A percentile compares a stretch with the other conserved stretches of the same genome.
Conservation (phyloP, 2,113 vertebrate genomes). For the Mellivora capensis region DNA sequence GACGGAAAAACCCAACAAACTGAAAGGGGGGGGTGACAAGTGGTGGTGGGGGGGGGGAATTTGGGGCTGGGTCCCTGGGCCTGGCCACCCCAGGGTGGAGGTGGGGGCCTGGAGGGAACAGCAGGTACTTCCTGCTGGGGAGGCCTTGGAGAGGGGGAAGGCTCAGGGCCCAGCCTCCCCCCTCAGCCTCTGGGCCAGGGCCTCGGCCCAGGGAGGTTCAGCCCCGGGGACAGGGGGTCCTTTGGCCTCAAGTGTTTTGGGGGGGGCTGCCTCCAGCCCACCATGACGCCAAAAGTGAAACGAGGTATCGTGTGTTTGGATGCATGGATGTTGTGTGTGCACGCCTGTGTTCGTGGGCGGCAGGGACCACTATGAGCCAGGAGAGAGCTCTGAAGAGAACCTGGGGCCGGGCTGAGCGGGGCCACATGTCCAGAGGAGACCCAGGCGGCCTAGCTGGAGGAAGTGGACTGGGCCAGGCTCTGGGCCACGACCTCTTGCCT, state of each 20-base stretch:
- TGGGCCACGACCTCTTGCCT: background rate
- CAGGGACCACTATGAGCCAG: slow-evolving; percentile 36
- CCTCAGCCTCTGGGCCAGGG: background rate
- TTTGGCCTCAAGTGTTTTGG: slow-evolving; percentile 70
- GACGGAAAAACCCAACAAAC: slow-evolving; percentile 59
- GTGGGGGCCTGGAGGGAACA: background rate
- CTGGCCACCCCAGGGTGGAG: background rate
- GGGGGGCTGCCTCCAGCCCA: slow-evolving; percentile 61
- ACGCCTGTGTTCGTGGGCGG: slow-evolving; percentile 39
- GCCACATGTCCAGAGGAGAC: background rate
- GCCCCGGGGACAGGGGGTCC: slow-evolving; percentile 49
- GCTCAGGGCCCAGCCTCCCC: background rate
- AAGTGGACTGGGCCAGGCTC: background rate
- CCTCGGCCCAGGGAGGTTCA: slow-evolving; percentile 19
- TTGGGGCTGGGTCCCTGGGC: background rate
- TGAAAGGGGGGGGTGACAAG: slow-evolving; percentile 42
- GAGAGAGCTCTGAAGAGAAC: slow-evolving; percentile 44
- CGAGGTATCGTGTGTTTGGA: slow-evolving; percentile 75
- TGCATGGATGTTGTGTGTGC: slow-evolving; percentile 41
- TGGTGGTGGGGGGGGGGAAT: background rate
- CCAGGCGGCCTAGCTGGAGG: background rate
- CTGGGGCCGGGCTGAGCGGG: background rate
- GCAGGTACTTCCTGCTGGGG: background rate
- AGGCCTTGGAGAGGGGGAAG: background rate
- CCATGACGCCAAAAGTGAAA: slow-evolving; percentile 55